Percentiles rank a stretch among this genome's conserved stretches.
Evolutionary conservation across 2,113 vertebrate species (phyloP).

Genomic region (Actenoides hombroni): DNA sequence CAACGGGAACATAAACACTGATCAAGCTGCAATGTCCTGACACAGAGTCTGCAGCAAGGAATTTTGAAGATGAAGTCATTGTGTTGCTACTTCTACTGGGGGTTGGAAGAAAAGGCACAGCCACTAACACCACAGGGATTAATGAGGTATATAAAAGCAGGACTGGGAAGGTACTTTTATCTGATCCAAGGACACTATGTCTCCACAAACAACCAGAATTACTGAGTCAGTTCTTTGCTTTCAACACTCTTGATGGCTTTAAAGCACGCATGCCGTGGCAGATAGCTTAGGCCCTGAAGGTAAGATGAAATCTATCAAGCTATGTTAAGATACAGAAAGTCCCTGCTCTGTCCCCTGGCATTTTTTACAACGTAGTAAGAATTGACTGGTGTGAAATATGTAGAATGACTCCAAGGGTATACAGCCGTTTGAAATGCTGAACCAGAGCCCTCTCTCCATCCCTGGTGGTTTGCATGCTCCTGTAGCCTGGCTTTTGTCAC

Average conservation of each 20-base stretch:
- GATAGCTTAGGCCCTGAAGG: conserved; percentile 13
- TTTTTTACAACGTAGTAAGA: not conserved
- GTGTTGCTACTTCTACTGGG: not conserved
- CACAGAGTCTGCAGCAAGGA: not conserved
- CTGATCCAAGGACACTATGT: conserved; percentile 28
- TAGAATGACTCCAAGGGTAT: not conserved
- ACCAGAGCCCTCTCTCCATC: not conserved
- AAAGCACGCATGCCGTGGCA: not conserved
- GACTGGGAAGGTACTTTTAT: conserved; percentile 32
- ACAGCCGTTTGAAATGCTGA: not conserved
- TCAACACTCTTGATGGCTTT: not conserved
- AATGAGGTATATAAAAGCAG: conserved; percentile 4
- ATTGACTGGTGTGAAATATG: not conserved
- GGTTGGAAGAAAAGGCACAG: not conserved
- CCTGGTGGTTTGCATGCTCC: not conserved
- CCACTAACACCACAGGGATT: not conserved
- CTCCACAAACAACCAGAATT: conserved; percentile 40
- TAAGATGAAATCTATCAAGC: not conserved
- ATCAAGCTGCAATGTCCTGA: fast-evolving
- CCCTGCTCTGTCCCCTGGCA: not conserved
- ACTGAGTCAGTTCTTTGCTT: conserved; percentile 37
- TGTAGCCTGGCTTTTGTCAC: not conserved
- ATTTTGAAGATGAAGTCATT: not conserved
- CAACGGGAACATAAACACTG: not conserved
- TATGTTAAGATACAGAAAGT: not conserved